phyloP scores from a whole-genome alignment of 1,140 invertebrate species.

The Drosophila chauvacae region DNA sequence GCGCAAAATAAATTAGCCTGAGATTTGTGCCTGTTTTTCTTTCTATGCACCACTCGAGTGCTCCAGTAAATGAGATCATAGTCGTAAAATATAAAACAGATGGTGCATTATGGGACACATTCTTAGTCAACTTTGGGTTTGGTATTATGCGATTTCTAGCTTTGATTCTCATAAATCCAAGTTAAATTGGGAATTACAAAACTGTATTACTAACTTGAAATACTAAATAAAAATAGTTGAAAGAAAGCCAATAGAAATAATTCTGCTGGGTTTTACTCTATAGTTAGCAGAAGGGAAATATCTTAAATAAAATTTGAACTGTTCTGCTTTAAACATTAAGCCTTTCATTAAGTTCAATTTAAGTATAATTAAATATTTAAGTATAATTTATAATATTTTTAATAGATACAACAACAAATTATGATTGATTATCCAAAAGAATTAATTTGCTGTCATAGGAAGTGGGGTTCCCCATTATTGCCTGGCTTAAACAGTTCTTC shows the following conservation, averaged over 20 bases:
- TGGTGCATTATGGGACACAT: neutral
- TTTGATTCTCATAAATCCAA: neutral
- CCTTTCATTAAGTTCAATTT: no score
- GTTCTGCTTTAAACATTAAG: no score
- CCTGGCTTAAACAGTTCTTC: neutral
- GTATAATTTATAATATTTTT: no score
- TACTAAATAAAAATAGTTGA: no score
- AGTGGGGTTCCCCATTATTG: neutral
- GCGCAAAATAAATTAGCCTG: neutral
- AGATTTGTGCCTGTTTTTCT: constrained; percentile 2
- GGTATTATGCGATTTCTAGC: neutral
- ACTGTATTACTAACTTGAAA: no score
- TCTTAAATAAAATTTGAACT: no score
- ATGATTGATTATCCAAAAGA: neutral
- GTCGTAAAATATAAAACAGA: constrained; percentile 2
- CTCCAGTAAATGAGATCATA: constrained; percentile 5
- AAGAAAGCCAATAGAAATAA: no score
- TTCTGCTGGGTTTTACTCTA: no score
- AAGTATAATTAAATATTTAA: no score
- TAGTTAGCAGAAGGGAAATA: no score
- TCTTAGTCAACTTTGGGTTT: neutral
- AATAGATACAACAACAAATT: neutral
- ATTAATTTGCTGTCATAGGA: neutral
- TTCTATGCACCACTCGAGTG: constrained; percentile 15
- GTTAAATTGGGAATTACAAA: neutral